These are phyloP conservation scores for Sminthurinus aureus DNA, from an alignment of 2,888 invertebrate species.

Conservation along the genomic window DNA sequence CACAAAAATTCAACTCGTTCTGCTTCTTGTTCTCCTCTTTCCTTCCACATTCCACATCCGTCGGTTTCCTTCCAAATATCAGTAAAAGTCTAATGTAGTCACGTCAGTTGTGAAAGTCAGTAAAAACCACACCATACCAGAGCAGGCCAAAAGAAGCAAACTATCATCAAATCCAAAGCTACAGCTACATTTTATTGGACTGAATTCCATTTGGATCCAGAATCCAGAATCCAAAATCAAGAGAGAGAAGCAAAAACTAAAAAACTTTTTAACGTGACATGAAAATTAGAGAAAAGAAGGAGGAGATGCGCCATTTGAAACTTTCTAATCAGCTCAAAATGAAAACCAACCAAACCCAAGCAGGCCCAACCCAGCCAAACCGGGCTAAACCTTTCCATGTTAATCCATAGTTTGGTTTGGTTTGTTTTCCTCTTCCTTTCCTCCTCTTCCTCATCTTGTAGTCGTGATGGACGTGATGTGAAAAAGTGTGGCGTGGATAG, in stretches of 20 bases:
- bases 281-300: neutral
- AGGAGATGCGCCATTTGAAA: conserved; percentile 10
- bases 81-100: conserved; percentile 15
- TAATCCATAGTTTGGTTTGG: neutral
- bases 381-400: neutral
- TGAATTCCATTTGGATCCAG: too few relatives aligned
- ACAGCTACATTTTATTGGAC: too few relatives aligned
- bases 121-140: neutral
- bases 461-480: conserved; percentile 11
- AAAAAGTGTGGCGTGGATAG: neutral
- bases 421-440: neutral
- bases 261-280: conserved; percentile 17
- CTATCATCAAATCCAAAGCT: too few relatives aligned
- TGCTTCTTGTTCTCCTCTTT: too few relatives aligned
- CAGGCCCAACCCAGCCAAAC: neutral
- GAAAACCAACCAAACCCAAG: conserved; percentile 11
- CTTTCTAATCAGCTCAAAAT: conserved; percentile 27
- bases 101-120: conserved; percentile 4
- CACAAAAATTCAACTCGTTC: too few relatives aligned
- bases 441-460: neutral
- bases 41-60: too few relatives aligned
- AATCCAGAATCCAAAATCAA: too few relatives aligned
- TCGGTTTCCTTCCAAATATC: too few relatives aligned
- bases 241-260: neutral
- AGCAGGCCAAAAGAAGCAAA: neutral